Conservation (phyloP, 1,140 invertebrate genomes). For the Apolygus lucorum region DNA sequence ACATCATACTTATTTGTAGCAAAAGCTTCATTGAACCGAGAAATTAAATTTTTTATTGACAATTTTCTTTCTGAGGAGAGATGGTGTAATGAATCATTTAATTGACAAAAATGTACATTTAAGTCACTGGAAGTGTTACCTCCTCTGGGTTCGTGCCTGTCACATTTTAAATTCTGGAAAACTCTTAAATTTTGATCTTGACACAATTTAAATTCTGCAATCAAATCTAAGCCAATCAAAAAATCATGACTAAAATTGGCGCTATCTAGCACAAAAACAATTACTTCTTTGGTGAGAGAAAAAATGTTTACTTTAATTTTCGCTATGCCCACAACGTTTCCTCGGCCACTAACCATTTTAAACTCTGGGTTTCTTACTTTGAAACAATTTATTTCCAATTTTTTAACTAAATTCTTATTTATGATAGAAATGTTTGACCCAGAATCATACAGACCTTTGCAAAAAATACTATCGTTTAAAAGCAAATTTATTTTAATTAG, state of each 20-base stretch:
- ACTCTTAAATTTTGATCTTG: neutral
- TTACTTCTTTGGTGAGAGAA: constrained; percentile 24
- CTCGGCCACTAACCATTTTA: constrained; percentile 27
- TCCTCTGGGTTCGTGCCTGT: neutral
- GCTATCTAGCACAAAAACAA: constrained; percentile 28
- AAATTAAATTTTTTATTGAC: too few species aligned
- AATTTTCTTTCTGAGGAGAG: too few species aligned
- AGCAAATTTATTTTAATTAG: too few species aligned
- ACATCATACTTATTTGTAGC: too few species aligned
- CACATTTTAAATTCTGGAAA: neutral
- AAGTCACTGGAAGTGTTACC: neutral
- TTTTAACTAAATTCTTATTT: neutral
- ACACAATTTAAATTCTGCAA: neutral
- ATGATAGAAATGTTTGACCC: constrained; percentile 25
- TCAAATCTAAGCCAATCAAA: neutral
- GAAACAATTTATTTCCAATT: constrained; percentile 12
- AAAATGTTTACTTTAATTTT: constrained; percentile 30
- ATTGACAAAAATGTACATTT: too few species aligned
- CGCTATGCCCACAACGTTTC: neutral
- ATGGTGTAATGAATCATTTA: too few species aligned
- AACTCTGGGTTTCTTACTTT: constrained; percentile 29
- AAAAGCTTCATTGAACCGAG: too few species aligned
- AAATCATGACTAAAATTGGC: constrained; percentile 15
- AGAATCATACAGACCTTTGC: too few species aligned
- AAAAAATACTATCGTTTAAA: too few species aligned